Percentiles rank a stretch among this genome's conserved stretches.
phyloP scores from a whole-genome alignment of 1,140 invertebrate species.

The Sitobion miscanthi region DNA sequence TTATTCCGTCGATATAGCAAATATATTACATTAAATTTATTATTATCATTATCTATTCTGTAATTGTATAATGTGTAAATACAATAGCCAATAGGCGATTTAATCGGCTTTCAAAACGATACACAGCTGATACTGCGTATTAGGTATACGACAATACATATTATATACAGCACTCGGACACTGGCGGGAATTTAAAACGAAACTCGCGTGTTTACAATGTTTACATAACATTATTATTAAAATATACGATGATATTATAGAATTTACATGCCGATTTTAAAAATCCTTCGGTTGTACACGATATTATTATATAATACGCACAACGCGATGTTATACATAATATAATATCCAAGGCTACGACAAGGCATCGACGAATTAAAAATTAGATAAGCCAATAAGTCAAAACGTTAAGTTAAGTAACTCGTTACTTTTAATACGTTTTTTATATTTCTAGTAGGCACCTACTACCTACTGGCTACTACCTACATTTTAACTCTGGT shows the following conservation, averaged over 20 bases:
- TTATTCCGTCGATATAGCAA: neutral
- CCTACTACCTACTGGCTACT: no score
- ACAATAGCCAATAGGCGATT: neutral
- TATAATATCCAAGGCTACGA: no score
- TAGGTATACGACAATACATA: neutral
- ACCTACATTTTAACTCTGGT: no score
- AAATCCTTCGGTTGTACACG: neutral
- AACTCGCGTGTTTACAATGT: neutral
- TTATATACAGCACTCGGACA: neutral
- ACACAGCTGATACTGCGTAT: neutral
- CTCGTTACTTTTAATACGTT: no score
- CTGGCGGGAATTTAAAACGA: neutral
- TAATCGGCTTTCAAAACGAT: neutral
- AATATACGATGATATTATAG: neutral
- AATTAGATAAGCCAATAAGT: neutral
- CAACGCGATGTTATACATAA: neutral
- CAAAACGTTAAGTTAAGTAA: no score
- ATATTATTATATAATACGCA: neutral
- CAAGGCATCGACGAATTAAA: neutral
- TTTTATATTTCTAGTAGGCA: no score
- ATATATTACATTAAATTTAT: neutral
- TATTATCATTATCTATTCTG: constrained; percentile 2
- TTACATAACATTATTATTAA: neutral
- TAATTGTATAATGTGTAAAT: neutral
- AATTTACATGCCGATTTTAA: neutral